phyloP scores from a whole-genome alignment of 2,797 vertebrate genomes.

The Darevskia nairensis region DNA sequence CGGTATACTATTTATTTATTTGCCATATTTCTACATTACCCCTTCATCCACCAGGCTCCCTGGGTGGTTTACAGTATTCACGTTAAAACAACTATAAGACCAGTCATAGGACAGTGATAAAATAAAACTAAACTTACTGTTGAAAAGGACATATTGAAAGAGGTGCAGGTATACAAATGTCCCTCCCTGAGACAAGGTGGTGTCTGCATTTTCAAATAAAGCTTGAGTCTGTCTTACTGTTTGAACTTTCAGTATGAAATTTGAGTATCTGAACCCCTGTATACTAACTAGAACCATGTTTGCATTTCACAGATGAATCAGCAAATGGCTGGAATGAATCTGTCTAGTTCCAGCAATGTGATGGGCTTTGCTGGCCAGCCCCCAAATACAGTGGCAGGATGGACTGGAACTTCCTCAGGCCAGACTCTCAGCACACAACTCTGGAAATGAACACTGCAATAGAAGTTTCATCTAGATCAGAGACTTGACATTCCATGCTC shows the following conservation, averaged over 20 bases:
- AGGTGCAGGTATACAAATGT: background rate
- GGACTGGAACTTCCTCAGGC: conserved; percentile 87
- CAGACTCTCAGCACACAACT: conserved; percentile 98
- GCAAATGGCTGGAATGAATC: conserved; percentile 91
- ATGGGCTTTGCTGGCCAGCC: conserved; percentile 82
- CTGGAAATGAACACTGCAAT: conserved; percentile 88
- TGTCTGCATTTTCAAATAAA: background rate
- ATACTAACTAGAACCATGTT: conserved; percentile 31
- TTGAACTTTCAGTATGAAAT: too few relatives aligned
- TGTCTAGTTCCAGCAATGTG: conserved; percentile 77
- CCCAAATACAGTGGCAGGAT: conserved; percentile 82
- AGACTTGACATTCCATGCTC: conserved; percentile 78
- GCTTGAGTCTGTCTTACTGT: background rate
- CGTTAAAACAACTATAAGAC: too few relatives aligned
- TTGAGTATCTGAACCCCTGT: background rate
- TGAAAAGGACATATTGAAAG: background rate
- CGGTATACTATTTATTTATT: background rate
- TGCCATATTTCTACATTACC: too few relatives aligned
- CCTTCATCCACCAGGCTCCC: background rate
- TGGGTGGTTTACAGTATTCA: too few relatives aligned
- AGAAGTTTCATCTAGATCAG: conserved; percentile 60
- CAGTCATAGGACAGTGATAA: too few relatives aligned
- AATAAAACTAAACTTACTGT: background rate
- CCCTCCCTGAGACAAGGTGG: background rate
- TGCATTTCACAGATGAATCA: conserved; percentile 88